Conservation (phyloP, 1,140 invertebrate species). For the Zaprionus capensis region DNA sequence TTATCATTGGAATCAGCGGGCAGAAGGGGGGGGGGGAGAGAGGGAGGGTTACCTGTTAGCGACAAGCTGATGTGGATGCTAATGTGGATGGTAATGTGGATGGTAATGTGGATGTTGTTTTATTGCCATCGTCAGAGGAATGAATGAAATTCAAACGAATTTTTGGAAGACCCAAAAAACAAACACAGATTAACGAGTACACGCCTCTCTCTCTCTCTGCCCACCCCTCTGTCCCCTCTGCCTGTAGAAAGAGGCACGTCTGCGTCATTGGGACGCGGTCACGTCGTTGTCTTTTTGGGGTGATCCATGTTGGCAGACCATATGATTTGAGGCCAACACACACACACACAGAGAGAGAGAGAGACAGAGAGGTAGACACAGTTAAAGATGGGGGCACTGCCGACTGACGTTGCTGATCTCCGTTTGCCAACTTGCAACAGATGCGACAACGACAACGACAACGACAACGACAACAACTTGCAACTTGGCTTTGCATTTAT, state of each 20-base stretch:
- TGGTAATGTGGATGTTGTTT: constrained; percentile 12
- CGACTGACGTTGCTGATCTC: constrained; percentile 27
- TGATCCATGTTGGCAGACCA: constrained; percentile 36
- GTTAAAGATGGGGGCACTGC: constrained; percentile 19
- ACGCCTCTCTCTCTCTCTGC: background rate
- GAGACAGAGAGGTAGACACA: constrained; percentile 9
- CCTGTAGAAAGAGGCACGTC: background rate
- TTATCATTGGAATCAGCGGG: constrained; percentile 14
- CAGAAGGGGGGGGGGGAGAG: too few relatives aligned
- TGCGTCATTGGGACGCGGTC: background rate
- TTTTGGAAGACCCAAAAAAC: constrained; percentile 24
- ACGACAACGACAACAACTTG: constrained; percentile 30
- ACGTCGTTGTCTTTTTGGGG: constrained; percentile 26
- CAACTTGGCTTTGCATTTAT: constrained; percentile 76
- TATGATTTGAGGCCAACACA: constrained; percentile 67
- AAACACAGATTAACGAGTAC: background rate
- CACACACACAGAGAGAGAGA: constrained; percentile 7
- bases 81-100: background rate
- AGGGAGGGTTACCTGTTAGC: background rate
- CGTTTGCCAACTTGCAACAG: constrained; percentile 47
- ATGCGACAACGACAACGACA: constrained; percentile 25
- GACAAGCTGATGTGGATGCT: background rate
- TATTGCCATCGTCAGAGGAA: constrained; percentile 18
- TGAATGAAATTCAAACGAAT: constrained; percentile 61
- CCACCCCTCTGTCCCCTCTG: background rate